These are phyloP conservation scores for Oopsacas minuta DNA, from an alignment of 37 sponge, comb jelly and placozoan species.

Conservation along the genomic window DNA sequence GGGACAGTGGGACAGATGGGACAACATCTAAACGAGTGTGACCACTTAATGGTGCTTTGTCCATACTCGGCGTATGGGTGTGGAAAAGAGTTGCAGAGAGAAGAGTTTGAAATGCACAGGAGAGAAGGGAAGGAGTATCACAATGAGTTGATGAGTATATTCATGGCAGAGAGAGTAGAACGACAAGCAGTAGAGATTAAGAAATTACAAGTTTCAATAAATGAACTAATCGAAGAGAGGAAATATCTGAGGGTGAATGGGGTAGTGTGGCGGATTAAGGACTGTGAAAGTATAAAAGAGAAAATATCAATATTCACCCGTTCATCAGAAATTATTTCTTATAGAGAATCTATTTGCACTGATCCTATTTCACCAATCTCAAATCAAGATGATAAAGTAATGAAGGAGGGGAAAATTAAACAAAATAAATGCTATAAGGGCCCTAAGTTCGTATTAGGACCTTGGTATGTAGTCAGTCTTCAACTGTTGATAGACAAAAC, in stretches of 20 bases:
- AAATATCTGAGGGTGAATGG: neutral
- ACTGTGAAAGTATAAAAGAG: neutral
- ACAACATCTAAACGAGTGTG: neutral
- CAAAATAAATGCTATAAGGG: neutral
- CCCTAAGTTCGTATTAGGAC: neutral
- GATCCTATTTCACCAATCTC: too few species aligned
- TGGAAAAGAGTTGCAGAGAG: neutral
- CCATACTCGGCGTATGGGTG: neutral
- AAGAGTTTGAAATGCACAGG: neutral
- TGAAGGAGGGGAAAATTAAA: neutral
- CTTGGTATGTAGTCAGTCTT: neutral
- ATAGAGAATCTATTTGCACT: neutral
- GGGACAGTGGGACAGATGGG: neutral
- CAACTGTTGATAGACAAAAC: neutral
- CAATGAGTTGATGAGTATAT: neutral
- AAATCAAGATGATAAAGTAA: neutral
- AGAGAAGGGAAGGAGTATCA: neutral
- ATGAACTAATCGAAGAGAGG: neutral
- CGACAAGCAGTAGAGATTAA: neutral
- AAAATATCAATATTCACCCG: neutral
- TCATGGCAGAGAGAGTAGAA: neutral
- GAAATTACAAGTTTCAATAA: neutral
- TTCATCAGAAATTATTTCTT: neutral
- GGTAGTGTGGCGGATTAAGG: neutral
- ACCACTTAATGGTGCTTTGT: neutral